phyloP scores from a whole-genome alignment of 2,888 invertebrate species.

The Actias luna region DNA sequence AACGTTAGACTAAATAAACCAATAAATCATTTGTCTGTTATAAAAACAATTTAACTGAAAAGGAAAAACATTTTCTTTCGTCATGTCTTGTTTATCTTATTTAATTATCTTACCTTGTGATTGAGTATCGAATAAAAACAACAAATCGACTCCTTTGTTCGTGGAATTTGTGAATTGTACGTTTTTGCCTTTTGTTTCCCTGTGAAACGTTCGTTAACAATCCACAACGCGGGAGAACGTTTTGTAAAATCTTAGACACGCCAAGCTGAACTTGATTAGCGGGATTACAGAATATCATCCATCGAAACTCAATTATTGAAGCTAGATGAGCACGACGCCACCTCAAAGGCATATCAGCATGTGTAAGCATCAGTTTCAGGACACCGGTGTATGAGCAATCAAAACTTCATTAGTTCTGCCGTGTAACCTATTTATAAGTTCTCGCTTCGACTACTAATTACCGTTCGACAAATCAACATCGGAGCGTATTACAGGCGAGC shows the following conservation, averaged over 20 bases:
- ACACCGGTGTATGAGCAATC: slow-evolving; percentile 19
- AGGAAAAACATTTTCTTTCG: neutral
- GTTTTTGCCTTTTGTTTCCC: too few relatives aligned
- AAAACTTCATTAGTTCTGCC: slow-evolving; percentile 25
- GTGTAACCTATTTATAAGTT: slow-evolving; percentile 23
- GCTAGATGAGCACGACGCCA: neutral
- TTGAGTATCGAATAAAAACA: slow-evolving; percentile 4
- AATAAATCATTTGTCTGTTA: neutral
- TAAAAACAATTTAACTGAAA: too few relatives aligned
- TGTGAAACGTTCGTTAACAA: too few relatives aligned
- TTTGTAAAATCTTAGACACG: neutral
- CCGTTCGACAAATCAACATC: slow-evolving; percentile 24
- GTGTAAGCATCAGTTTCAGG: neutral
- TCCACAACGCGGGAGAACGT: neutral
- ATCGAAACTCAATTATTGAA: neutral
- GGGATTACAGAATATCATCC: neutral
- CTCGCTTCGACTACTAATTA: slow-evolving; percentile 27
- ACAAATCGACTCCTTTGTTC: neutral
- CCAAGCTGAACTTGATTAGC: neutral
- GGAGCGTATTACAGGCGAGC: neutral
- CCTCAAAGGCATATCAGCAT: neutral
- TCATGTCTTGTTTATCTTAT: neutral
- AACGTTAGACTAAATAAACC: too few relatives aligned
- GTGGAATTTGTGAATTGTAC: neutral
- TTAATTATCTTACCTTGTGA: slow-evolving; percentile 1